These are phyloP conservation scores for Motacilla alba DNA, from an alignment of 2,113 vertebrate genomes.

Conservation along the genomic window DNA sequence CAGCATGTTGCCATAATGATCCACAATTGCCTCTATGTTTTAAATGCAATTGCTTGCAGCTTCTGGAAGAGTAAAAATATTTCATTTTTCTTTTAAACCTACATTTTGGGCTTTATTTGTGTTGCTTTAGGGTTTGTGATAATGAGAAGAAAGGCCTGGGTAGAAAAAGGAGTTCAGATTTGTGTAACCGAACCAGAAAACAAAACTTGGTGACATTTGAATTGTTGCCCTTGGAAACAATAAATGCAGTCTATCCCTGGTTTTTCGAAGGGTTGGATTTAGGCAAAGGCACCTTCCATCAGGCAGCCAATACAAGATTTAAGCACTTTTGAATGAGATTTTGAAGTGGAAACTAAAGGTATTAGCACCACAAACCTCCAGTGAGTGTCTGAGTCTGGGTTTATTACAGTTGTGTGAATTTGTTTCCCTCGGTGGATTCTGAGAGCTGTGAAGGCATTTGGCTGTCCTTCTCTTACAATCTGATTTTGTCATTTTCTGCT, in stretches of 20 bases:
- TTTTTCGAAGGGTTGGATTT: neutral
- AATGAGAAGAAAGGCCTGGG: neutral
- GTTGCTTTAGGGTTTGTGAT: neutral
- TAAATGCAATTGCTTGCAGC: neutral
- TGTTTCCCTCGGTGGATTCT: constrained; percentile 12
- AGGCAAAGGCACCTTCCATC: neutral
- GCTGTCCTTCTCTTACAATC: constrained; percentile 8
- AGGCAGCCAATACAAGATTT: neutral
- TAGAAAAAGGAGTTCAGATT: neutral
- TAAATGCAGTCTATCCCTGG: neutral
- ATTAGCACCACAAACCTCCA: constrained; percentile 27
- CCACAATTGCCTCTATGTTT: neutral
- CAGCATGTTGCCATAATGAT: neutral
- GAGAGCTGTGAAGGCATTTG: constrained; percentile 19
- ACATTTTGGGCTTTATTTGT: neutral
- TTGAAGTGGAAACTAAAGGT: constrained; percentile 9
- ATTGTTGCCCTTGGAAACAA: constrained; percentile 44
- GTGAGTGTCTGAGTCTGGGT: neutral
- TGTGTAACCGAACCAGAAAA: neutral
- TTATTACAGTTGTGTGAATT: constrained; percentile 36
- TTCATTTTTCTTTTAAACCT: neutral
- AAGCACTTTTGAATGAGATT: constrained; percentile 8
- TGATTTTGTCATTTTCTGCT: constrained; percentile 50
- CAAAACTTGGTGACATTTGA: neutral
- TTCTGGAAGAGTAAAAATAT: neutral